These are phyloP conservation scores for Platalea minor DNA, from an alignment of 2,797 vertebrate species.

Conservation along the genomic window DNA sequence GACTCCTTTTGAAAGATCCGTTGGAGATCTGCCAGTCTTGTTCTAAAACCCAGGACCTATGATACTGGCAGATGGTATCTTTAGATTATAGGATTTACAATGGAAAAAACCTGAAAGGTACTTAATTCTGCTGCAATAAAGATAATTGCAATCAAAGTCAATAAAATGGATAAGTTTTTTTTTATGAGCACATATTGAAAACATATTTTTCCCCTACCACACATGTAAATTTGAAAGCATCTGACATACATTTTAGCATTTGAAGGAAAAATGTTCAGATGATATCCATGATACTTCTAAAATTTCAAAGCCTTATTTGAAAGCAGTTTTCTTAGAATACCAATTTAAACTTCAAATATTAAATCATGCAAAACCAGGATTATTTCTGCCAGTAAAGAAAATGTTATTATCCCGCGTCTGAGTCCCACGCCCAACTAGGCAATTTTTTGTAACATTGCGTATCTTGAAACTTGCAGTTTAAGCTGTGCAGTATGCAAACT, in stretches of 20 bases:
- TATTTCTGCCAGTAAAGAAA: background rate
- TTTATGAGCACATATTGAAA: background rate
- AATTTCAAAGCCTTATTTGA: background rate
- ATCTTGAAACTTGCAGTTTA: background rate
- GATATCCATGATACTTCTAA: background rate
- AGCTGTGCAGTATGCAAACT: background rate
- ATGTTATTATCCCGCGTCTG: background rate
- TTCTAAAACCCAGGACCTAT: background rate
- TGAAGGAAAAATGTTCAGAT: background rate
- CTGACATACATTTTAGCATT: background rate
- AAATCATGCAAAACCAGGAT: background rate
- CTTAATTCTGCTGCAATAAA: background rate
- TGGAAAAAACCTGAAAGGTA: background rate
- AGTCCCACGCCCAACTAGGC: background rate
- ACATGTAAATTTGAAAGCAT: background rate
- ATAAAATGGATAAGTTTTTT: background rate
- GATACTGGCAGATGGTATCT: background rate
- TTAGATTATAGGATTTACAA: background rate
- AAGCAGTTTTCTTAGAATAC: background rate
- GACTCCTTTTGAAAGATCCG: background rate
- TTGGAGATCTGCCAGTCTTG: background rate
- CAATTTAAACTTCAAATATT: background rate
- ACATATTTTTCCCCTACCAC: background rate
- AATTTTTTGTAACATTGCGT: rapidly evolving
- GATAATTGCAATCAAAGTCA: background rate